phyloP scores from a whole-genome alignment of 2,113 vertebrate genomes.

The Ictidomys tridecemlineatus region DNA sequence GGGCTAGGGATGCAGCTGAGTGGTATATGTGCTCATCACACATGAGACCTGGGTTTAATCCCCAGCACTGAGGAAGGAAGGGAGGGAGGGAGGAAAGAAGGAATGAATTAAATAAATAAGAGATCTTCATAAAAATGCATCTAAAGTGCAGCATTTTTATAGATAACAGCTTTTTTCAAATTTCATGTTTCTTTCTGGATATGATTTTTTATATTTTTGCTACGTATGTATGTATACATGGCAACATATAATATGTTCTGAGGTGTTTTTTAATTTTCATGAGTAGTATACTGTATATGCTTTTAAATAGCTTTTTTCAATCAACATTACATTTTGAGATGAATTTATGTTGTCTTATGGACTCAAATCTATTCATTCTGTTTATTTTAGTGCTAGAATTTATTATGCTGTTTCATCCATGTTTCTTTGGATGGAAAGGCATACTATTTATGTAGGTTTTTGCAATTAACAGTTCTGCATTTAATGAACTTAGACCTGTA shows the following conservation, averaged over 20 bases:
- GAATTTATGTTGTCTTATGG: neutral
- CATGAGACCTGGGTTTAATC: neutral
- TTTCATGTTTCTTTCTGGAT: neutral
- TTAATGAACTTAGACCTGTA: neutral
- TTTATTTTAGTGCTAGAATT: constrained; percentile 24
- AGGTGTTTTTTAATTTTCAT: neutral
- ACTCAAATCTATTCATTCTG: neutral
- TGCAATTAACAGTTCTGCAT: neutral
- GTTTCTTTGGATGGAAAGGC: neutral
- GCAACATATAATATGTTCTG: neutral
- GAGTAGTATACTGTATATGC: neutral
- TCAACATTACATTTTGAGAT: neutral
- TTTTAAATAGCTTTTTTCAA: constrained; percentile 2
- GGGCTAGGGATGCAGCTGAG: neutral
- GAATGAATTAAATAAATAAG: too few relatives aligned
- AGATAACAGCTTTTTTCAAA: neutral
- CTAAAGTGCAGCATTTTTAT: neutral
- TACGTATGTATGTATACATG: neutral
- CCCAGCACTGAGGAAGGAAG: neutral
- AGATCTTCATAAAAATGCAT: neutral
- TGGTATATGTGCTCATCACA: neutral
- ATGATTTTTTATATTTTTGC: neutral
- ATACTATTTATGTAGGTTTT: neutral
- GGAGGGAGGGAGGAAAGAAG: too few relatives aligned
- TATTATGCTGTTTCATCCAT: neutral